Conservation (phyloP, 2,113 vertebrate species). For the Choloepus hoffmanni region DNA sequence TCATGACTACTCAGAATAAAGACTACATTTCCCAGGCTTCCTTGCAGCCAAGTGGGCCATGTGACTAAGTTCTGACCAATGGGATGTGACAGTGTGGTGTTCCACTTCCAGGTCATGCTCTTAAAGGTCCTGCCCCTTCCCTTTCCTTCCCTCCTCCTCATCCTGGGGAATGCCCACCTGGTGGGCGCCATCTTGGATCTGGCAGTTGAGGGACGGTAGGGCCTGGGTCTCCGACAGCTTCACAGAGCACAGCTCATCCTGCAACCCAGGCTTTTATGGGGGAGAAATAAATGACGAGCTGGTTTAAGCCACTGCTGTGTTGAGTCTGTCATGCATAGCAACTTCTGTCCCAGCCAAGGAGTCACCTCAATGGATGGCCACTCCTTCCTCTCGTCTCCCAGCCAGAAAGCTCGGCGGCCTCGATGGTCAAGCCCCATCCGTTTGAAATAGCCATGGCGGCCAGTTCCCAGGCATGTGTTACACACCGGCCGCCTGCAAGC, state of each 20-base stretch:
- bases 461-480: neutral
- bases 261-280: accelerated
- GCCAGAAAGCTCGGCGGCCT: neutral
- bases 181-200: neutral
- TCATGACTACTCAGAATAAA: neutral
- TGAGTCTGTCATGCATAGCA: neutral
- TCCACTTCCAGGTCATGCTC: neutral
- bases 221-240: neutral
- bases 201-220: neutral
- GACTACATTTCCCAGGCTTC: conserved; percentile 53
- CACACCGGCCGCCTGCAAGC: too few relatives aligned
- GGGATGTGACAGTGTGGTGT: too few relatives aligned
- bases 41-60: neutral
- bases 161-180: neutral
- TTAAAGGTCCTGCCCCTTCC: neutral
- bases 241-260: neutral
- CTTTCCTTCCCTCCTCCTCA: neutral
- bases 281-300: neutral
- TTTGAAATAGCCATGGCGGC: neutral
- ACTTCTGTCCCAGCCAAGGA: neutral
- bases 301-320: neutral
- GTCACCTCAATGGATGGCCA: neutral
- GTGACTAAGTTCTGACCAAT: neutral
- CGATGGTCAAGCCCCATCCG: neutral
- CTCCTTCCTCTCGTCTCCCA: neutral